Conservation (phyloP, 1,140 invertebrate species). For the Campoletis sonorensis region DNA sequence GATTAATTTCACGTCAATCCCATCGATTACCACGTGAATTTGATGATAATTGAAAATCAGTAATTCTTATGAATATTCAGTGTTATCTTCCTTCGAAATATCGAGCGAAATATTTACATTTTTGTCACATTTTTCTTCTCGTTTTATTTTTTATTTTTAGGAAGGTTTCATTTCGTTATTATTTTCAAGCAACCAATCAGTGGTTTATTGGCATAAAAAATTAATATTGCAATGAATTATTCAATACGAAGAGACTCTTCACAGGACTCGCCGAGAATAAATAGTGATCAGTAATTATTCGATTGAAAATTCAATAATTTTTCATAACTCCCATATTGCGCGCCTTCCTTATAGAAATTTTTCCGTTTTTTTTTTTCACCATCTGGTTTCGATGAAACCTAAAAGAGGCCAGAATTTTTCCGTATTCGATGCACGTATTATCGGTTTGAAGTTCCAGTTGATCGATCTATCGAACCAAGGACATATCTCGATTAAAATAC, state of each 20-base stretch:
- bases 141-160: too few relatives aligned
- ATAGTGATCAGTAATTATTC: background rate
- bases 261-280: background rate
- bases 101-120: too few relatives aligned
- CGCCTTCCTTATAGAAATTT: background rate
- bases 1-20: too few relatives aligned
- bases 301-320: conserved; percentile 1
- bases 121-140: too few relatives aligned
- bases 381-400: background rate
- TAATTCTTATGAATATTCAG: too few relatives aligned
- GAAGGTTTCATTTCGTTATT: too few relatives aligned
- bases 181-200: too few relatives aligned
- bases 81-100: too few relatives aligned
- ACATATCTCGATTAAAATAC: conserved; percentile 23
- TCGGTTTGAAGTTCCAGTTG: background rate
- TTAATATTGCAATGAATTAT: background rate
- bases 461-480: conserved; percentile 20
- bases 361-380: background rate
- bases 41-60: too few relatives aligned
- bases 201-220: background rate
- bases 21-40: too few relatives aligned
- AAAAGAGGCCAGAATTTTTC: background rate
- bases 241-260: background rate
- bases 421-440: background rate
- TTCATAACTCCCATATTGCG: background rate